Percentiles rank a stretch among this genome's conserved stretches.
These are phyloP conservation scores for Esox masquinongy DNA, from an alignment of 2,797 vertebrate genomes.

Conservation along the genomic window DNA sequence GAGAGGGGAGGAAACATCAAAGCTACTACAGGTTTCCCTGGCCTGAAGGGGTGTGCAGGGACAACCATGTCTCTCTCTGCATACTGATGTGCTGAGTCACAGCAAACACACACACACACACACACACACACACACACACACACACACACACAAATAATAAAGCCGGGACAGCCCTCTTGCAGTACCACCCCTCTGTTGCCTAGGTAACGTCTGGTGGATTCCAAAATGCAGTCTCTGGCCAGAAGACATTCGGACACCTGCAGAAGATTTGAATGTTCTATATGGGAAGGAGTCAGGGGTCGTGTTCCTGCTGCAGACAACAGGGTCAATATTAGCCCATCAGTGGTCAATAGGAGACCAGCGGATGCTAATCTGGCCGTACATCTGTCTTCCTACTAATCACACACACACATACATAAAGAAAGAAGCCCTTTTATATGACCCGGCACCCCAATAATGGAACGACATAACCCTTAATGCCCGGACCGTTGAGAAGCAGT, in stretches of 20 bases:
- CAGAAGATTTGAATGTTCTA: background rate
- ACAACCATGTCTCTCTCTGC: background rate
- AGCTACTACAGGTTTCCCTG: constrained; percentile 5
- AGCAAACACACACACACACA: background rate
- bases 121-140: constrained; percentile 7
- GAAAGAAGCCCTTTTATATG: background rate
- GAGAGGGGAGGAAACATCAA: background rate
- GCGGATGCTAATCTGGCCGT: background rate
- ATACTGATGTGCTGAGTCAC: constrained; percentile 9
- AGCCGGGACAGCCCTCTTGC: constrained; percentile 7
- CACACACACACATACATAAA: background rate
- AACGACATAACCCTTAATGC: background rate
- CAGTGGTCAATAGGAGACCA: background rate
- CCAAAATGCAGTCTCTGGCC: background rate
- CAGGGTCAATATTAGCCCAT: background rate
- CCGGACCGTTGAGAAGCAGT: background rate
- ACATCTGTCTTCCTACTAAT: background rate
- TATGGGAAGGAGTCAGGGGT: background rate
- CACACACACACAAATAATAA: constrained; percentile 6
- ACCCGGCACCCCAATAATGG: no score
- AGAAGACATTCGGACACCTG: background rate
- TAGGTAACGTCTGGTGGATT: constrained; percentile 4
- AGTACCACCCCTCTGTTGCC: constrained; percentile 8
- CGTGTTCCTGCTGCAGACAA: background rate
- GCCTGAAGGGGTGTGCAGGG: background rate